A percentile compares a stretch with the other conserved stretches of the same genome.
phyloP scores from a whole-genome alignment of 2,888 invertebrate species.

The Spilarctia lutea region DNA sequence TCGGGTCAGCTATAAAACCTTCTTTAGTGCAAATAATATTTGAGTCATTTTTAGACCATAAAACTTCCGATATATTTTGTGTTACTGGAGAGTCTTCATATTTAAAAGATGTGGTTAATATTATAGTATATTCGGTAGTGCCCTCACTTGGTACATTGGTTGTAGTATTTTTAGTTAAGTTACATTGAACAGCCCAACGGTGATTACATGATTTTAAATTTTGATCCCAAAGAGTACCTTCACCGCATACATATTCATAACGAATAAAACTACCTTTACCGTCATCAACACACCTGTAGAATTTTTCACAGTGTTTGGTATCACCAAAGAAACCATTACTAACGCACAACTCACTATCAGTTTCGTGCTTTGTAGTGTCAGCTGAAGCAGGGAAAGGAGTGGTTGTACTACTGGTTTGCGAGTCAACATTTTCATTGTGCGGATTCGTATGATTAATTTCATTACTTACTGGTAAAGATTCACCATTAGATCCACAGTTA shows the following conservation, averaged over 20 bases:
- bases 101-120: constrained; percentile 18
- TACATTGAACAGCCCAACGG: constrained; percentile 63
- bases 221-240: constrained; percentile 88
- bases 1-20: constrained; percentile 88
- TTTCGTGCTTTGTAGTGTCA: constrained; percentile 32
- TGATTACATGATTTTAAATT: constrained; percentile 86
- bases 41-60: constrained; percentile 16
- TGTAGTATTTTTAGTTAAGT: constrained; percentile 40
- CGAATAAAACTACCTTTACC: constrained; percentile 74
- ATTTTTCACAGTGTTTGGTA: constrained; percentile 86
- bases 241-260: constrained; percentile 85
- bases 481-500: constrained; percentile 49
- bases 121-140: constrained; percentile 14
- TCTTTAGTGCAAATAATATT: constrained; percentile 30
- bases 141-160: constrained; percentile 11
- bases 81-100: neutral
- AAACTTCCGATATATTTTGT: constrained; percentile 13
- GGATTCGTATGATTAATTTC: constrained; percentile 40
- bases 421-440: constrained; percentile 23
- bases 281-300: constrained; percentile 88
- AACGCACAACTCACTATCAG: constrained; percentile 49
- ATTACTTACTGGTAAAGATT: constrained; percentile 30
- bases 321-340: constrained; percentile 87
- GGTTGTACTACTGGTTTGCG: constrained; percentile 31
- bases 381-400: constrained; percentile 31